Evolutionary conservation across 2,113 vertebrate species (phyloP).

Genomic region (Pycnonotus jocosus): DNA sequence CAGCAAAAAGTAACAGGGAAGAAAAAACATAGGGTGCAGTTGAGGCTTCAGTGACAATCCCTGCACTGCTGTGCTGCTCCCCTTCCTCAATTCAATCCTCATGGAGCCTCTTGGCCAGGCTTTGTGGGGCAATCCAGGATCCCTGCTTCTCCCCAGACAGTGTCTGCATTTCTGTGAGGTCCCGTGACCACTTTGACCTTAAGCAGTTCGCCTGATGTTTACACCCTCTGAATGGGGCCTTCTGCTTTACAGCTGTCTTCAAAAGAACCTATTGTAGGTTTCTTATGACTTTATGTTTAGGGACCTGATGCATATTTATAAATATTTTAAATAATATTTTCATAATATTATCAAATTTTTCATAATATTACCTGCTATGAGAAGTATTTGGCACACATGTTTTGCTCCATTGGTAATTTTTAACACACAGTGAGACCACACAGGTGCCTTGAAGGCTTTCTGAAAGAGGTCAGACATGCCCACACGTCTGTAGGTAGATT

Average conservation of each 20-base stretch:
- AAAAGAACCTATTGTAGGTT: background rate
- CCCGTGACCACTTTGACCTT: background rate
- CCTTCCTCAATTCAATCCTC: background rate
- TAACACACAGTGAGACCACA: background rate
- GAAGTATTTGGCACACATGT: background rate
- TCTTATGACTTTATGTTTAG: background rate
- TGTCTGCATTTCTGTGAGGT: fast-evolving
- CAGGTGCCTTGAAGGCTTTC: background rate
- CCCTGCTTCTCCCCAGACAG: background rate
- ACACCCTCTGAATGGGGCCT: background rate
- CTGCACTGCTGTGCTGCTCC: background rate
- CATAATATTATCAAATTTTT: background rate
- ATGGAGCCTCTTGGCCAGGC: background rate
- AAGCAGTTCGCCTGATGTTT: background rate
- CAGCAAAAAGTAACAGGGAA: background rate
- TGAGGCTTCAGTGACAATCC: background rate
- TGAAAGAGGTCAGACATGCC: background rate
- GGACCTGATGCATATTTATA: background rate
- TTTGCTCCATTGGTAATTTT: background rate
- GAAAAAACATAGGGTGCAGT: background rate
- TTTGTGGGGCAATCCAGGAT: background rate
- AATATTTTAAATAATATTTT: background rate
- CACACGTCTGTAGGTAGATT: background rate
- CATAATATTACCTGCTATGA: background rate
- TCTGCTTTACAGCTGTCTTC: background rate